Percentiles rank a stretch among this genome's conserved stretches.
Evolutionary conservation across 2,113 vertebrate genomes (phyloP).

Genomic region (Chitala chitala): DNA sequence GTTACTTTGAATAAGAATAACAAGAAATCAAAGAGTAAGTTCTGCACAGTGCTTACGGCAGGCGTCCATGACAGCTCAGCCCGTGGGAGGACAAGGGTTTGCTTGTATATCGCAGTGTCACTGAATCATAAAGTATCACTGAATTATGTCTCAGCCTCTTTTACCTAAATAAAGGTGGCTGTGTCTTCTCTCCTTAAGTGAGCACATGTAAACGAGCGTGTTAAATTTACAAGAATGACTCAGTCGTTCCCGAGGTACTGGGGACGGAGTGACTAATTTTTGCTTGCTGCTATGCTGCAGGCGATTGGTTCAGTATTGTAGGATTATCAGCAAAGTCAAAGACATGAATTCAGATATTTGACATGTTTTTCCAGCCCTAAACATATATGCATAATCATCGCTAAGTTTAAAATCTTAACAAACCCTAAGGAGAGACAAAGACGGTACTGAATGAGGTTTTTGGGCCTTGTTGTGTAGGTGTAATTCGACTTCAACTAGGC

Average conservation of each 20-base stretch:
- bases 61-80: background rate
- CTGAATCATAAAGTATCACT: background rate
- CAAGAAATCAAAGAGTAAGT: background rate
- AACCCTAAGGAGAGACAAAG: background rate
- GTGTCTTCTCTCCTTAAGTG: constrained; percentile 15
- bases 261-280: constrained; percentile 10
- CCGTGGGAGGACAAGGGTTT: background rate
- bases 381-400: background rate
- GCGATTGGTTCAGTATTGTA: background rate
- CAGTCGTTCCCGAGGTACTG: background rate
- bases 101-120: background rate
- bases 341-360: background rate
- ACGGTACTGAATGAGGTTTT: background rate
- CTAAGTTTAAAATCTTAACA: background rate
- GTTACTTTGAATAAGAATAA: background rate
- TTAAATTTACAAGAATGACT: constrained; percentile 16
- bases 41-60: background rate
- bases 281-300: background rate
- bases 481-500: background rate
- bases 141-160: background rate
- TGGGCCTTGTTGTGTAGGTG: too few species aligned
- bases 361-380: background rate
- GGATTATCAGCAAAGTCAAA: background rate
- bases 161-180: constrained; percentile 5
- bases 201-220: constrained; percentile 1